A percentile compares a stretch with the other conserved stretches of the same genome.
These are phyloP conservation scores for Nemoura dubitans DNA, from an alignment of 2,888 invertebrate species.

Conservation along the genomic window DNA sequence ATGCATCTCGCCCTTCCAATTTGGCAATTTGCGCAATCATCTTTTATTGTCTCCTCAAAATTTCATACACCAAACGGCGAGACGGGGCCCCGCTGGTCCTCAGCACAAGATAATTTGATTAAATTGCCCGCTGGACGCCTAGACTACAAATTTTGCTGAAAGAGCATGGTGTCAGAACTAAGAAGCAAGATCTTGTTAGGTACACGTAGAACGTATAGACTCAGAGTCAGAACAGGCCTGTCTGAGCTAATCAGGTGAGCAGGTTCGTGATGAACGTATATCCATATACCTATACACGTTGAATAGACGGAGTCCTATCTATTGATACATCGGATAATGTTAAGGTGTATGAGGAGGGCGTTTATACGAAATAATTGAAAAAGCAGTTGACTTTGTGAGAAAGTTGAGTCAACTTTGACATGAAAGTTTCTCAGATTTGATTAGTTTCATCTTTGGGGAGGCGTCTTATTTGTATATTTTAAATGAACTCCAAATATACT, in stretches of 20 bases:
- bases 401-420: neutral
- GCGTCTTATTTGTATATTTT: too few relatives aligned
- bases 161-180: neutral
- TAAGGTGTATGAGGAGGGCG: too few relatives aligned
- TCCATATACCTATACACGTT: too few relatives aligned
- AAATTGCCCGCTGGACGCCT: neutral
- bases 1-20: too few relatives aligned
- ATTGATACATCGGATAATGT: neutral
- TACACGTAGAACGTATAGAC: neutral
- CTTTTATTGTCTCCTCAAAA: too few relatives aligned
- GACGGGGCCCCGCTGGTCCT: neutral
- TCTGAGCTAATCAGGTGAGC: neutral
- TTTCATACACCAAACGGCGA: too few relatives aligned
- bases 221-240: neutral
- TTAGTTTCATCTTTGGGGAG: neutral
- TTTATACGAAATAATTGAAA: neutral
- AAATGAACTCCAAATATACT: too few relatives aligned
- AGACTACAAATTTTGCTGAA: neutral
- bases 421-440: neutral
- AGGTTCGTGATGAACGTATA: neutral
- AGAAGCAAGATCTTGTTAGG: neutral
- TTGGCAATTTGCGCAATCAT: too few relatives aligned
- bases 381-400: neutral
- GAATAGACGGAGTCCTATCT: neutral
- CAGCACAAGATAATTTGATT: neutral